A percentile compares a stretch with the other conserved stretches of the same genome.
phyloP scores from a whole-genome alignment of 2,888 invertebrate species.

The Anodontia alba region DNA sequence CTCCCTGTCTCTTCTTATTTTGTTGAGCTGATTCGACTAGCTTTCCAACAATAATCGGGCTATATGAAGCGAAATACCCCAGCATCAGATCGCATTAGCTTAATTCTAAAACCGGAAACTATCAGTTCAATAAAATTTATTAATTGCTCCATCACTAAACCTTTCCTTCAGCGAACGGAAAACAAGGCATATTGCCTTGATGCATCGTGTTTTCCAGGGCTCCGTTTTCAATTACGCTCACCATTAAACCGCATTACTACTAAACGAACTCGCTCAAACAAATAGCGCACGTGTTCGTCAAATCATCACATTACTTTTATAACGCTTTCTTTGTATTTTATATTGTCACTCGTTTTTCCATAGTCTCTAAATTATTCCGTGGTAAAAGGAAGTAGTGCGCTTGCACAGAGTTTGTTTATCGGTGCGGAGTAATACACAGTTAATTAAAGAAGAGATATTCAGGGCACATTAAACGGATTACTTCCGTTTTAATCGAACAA shows the following conservation, averaged over 20 bases:
- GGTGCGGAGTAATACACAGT: constrained; percentile 52
- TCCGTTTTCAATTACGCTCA: constrained; percentile 61
- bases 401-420: constrained; percentile 40
- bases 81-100: constrained; percentile 62
- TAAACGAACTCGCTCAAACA: constrained; percentile 45
- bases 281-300: constrained; percentile 52
- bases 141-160: constrained; percentile 53
- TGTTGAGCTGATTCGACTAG: background rate
- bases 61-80: constrained; percentile 6
- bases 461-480: constrained; percentile 54
- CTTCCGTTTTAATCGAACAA: constrained; percentile 40
- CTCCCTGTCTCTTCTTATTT: constrained; percentile 16
- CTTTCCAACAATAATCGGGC: constrained; percentile 12
- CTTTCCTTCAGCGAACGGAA: constrained; percentile 55
- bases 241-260: constrained; percentile 52
- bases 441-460: constrained; percentile 54
- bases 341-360: constrained; percentile 15
- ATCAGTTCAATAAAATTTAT: constrained; percentile 65
- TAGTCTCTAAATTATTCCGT: constrained; percentile 12
- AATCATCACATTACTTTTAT: constrained; percentile 23
- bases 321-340: constrained; percentile 20
- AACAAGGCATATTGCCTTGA: constrained; percentile 50
- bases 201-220: constrained; percentile 60
- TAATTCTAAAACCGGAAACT: constrained; percentile 56
- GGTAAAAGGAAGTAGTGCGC: constrained; percentile 51